Evolutionary conservation across 2,797 vertebrate genomes (phyloP), one percentile per base, ranked within the genome.

Genomic region (Avahi laniger): DNA sequence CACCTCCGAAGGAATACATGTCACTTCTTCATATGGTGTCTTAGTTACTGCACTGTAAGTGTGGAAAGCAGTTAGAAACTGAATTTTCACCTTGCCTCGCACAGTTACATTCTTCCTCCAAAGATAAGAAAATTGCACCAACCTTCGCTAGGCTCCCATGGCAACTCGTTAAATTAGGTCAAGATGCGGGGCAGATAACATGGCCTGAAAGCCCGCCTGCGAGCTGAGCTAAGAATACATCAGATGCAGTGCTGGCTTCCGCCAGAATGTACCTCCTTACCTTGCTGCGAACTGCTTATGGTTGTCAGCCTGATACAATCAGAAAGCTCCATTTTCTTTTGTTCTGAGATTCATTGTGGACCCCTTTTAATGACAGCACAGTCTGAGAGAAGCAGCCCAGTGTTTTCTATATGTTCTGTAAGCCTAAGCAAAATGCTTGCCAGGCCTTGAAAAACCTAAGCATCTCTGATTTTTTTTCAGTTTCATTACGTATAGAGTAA

Each of bases 81-180:
- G 76, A 98, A 96, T 97, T 96, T 98, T 98, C 96, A 97, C 78
- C 92, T 98, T 94, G 97, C 98, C 97, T 94, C 52, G 80, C 97
- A 96, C 97, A 94, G 97, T 97, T 97, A 97, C 92, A 91, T 86
- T 97, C 96, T 98, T 98, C 91, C 91, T 97, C 93, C 89, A n/a
- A 96, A 98, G 98, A 98, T 98, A 98, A 98, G 98, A 98, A 97
- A 98, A 97, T 98, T 98, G 98, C 98, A 98, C 97, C 98, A 98
- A 97, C 95, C 94, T 96, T 97, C 97, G 92, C 89, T 97, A 95
- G 97, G 98, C 98, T 98, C 97, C 98, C 98, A 98, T 98, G 97
- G 98, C 98, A 99, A 98, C 98, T 98, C 97, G 98, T 97, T 97
- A 98, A 99, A 98, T 98, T 98, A 98, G 99, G 99, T 99, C 98